These are phyloP conservation scores for Ophion slaviceki DNA, from an alignment of 2,888 invertebrate genomes.

Conservation along the genomic window DNA sequence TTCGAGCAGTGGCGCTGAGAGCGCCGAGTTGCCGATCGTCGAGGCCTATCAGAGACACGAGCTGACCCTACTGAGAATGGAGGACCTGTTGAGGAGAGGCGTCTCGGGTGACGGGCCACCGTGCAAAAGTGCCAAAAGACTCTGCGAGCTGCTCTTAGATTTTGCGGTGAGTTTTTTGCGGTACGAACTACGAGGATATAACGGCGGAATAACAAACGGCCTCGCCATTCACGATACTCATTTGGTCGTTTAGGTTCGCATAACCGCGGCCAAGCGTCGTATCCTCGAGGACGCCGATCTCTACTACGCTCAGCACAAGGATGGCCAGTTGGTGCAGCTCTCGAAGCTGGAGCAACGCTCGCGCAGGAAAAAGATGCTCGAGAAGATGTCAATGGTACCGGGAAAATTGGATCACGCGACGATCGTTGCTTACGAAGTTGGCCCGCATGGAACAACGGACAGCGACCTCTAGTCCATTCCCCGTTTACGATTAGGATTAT, in stretches of 20 bases:
- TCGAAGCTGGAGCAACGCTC: constrained; percentile 87
- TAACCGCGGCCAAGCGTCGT: constrained; percentile 92
- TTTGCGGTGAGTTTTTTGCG: constrained; percentile 87
- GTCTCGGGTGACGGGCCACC: constrained; percentile 87
- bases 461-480: constrained; percentile 60
- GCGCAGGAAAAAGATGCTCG: constrained; percentile 89
- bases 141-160: constrained; percentile 90
- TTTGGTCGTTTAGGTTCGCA: constrained; percentile 77
- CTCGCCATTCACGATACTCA: not conserved
- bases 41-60: constrained; percentile 91
- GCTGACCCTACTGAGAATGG: constrained; percentile 89
- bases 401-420: constrained; percentile 96
- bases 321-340: constrained; percentile 86
- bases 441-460: constrained; percentile 76
- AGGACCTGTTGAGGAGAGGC: constrained; percentile 89
- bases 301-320: constrained; percentile 87
- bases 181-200: not conserved
- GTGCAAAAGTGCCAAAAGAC: constrained; percentile 86
- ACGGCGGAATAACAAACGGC: no score
- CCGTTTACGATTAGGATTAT: constrained; percentile 28
- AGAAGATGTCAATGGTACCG: constrained; percentile 91
- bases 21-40: constrained; percentile 87
- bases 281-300: constrained; percentile 93
- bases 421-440: constrained; percentile 92
- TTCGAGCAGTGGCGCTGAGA: constrained; percentile 72